Conservation (phyloP, 2,797 vertebrate species). For the Phalanger gymnotis region DNA sequence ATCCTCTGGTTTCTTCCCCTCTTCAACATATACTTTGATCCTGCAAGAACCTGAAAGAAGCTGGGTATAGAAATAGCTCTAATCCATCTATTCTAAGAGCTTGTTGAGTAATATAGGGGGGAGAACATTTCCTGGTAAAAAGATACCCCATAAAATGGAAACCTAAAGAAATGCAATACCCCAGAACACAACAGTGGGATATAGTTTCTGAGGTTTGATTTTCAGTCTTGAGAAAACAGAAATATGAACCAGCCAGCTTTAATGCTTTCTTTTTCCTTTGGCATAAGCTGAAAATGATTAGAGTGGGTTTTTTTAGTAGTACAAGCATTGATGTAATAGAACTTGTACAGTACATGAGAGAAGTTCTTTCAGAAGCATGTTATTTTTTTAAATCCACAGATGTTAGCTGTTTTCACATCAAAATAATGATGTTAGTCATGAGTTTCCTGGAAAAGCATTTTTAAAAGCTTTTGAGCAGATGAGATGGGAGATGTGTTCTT, state of each 20-base stretch:
- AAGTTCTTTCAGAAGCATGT: constrained; percentile 41
- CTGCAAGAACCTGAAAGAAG: not conserved
- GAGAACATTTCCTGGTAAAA: not conserved
- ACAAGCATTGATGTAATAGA: constrained; percentile 49
- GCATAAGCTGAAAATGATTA: constrained; percentile 38
- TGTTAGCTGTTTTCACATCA: constrained; percentile 76
- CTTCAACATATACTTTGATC: not conserved
- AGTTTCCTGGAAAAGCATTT: constrained; percentile 78
- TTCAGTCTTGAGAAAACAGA: constrained; percentile 6
- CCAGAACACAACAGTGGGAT: not conserved
- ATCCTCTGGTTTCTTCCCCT: not conserved
- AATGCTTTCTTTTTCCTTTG: constrained; percentile 31
- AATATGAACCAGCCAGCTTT: not conserved
- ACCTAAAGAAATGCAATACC: not conserved
- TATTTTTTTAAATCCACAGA: constrained; percentile 65
- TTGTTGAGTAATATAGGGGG: not conserved
- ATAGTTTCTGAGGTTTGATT: constrained; percentile 14
- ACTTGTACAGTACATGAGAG: constrained; percentile 27
- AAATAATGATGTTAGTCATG: constrained; percentile 77
- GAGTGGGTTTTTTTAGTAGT: constrained; percentile 49
- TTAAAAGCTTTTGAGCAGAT: constrained; percentile 75
- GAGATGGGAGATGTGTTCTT: constrained; percentile 68
- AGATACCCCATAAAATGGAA: not conserved
- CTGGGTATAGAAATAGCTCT: not conserved
- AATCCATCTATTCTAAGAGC: not conserved